Conservation (phyloP, 2,113 vertebrate genomes). For the Craseonycteris thonglongyai region DNA sequence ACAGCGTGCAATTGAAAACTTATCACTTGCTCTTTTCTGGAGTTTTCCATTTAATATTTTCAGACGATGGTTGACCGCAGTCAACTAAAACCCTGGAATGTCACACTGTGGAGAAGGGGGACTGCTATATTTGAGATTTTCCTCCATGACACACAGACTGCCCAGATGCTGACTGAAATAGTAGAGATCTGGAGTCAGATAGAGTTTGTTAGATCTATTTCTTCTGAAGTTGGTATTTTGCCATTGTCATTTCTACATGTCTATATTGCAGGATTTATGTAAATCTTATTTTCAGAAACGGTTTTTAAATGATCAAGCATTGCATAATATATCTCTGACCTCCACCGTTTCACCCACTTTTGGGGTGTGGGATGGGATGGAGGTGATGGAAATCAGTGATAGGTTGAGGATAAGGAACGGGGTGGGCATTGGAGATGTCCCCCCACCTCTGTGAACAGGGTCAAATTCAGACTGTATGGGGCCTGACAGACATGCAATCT, state of each 20-base stretch:
- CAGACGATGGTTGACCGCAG: background rate
- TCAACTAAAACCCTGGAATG: background rate
- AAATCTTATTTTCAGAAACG: background rate
- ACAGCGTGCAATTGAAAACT: background rate
- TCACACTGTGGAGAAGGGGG: background rate
- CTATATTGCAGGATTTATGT: background rate
- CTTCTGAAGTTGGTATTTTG: background rate
- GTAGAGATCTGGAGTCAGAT: background rate
- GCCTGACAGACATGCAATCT: background rate
- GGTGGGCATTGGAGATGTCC: rapidly evolving
- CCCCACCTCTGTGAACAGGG: rapidly evolving
- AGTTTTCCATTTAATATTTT: background rate
- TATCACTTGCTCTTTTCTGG: background rate
- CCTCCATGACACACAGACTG: background rate
- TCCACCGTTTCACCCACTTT: background rate
- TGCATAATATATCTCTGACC: background rate
- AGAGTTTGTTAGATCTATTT: background rate
- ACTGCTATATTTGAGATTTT: background rate
- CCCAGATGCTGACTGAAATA: background rate
- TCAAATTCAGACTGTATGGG: rapidly evolving
- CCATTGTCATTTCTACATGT: background rate
- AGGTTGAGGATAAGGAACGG: background rate
- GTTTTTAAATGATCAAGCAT: background rate
- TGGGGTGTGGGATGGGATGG: background rate
- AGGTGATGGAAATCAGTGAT: background rate